These are phyloP conservation scores for Gallinago stenura DNA, from an alignment of 2,797 vertebrate genomes.

Conservation along the genomic window DNA sequence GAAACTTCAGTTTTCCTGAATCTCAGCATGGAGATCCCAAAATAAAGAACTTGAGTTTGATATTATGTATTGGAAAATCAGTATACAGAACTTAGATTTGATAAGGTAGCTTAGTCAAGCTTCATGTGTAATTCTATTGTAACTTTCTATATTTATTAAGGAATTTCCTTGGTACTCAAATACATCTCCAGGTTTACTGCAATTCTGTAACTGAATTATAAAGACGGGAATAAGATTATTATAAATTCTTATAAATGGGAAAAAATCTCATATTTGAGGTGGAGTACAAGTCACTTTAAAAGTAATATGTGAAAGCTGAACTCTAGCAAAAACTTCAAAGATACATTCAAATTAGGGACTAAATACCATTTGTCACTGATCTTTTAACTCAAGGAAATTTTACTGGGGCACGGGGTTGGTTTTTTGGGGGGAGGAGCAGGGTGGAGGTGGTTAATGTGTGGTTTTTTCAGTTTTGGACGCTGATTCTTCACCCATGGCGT, in stretches of 20 bases:
- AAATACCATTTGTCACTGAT: background rate
- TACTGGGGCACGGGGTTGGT: background rate
- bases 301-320: background rate
- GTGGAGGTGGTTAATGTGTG: background rate
- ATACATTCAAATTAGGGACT: background rate
- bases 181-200: background rate
- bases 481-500: background rate
- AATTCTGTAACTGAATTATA: background rate
- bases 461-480: background rate
- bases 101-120: background rate
- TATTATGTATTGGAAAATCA: background rate
- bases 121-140: background rate
- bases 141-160: background rate
- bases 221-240: background rate
- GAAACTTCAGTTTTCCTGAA: background rate
- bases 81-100: background rate
- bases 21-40: background rate
- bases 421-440: accelerated
- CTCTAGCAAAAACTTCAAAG: background rate
- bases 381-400: background rate
- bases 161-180: background rate
- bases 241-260: background rate
- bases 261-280: background rate
- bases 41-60: background rate
- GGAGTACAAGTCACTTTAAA: background rate